Evolutionary conservation across 2,888 invertebrate species (phyloP), one percentile per base, ranked within the genome.

Genomic region (Caenorhabditis panamensis): DNA sequence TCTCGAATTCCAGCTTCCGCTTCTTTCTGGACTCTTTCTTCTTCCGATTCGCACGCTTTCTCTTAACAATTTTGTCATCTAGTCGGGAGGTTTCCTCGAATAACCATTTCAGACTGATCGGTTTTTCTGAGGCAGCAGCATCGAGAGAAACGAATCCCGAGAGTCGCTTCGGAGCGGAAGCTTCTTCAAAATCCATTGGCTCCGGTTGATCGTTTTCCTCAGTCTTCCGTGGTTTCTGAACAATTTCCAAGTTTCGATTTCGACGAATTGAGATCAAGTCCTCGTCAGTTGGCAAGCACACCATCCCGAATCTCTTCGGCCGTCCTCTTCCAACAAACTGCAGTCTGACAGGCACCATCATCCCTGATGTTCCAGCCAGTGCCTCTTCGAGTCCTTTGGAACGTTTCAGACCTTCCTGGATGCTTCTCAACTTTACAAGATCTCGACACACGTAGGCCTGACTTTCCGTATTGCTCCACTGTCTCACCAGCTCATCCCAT

Each of bases 61-160:
- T 37, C 36, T 76, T 80, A 2, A 44, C 53, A 26, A 47, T 64
- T 63, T 54, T 80, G 24, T 80, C 80, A 56, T 76, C 80, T 61
- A 76, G 20, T 8, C 24, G 53, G 11, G 54, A 11, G 2, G 66
- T 51, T 41, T 56, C 54, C 24, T 73, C 80, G 49, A 80, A 80
- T 8, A 80, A 26, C 47, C 37, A 62, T 24, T 80, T 84, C 67
- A 86, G 61, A 24, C 67, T 71, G 71, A 86, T 82, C 24, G 83
- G 75, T 51, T 83, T 85, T 67, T 86, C 86, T 9, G 64, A 59
- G 2, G 82, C 58, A 13, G 82, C 68, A 2, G 64, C 76, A 22
- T 85, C 83, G 16, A 82, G 49, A 9, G 82, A 78, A 11, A 86
- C 82, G 13, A 84, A 77, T 82, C 82, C 83, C 61, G 69, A 62